Evolutionary conservation across 2,888 invertebrate genomes (phyloP).

Genomic region (Andrena chrysosceles): DNA sequence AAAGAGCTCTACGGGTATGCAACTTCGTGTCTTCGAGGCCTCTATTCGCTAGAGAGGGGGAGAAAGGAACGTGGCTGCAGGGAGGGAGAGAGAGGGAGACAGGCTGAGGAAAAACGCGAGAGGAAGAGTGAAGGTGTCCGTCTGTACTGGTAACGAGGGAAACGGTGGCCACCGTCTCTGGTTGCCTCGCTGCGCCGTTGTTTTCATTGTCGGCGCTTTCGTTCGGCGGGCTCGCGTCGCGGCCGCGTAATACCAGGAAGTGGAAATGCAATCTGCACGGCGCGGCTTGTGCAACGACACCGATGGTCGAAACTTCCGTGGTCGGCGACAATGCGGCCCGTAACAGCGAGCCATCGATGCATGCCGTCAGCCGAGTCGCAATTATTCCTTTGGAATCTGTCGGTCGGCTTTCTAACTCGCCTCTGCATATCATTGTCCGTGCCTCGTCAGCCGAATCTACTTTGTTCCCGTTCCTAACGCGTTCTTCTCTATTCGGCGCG

Average conservation of each 20-base stretch:
- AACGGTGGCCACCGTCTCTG: slow-evolving; percentile 42
- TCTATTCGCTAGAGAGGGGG: no score
- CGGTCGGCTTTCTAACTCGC: slow-evolving; percentile 23
- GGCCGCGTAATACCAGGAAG: slow-evolving; percentile 76
- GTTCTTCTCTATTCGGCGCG: not conserved
- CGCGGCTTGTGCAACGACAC: slow-evolving; percentile 68
- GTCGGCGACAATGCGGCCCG: slow-evolving; percentile 61
- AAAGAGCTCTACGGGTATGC: no score
- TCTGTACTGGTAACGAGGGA: slow-evolving; percentile 30
- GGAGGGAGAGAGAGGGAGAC: slow-evolving; percentile 6
- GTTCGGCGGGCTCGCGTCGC: slow-evolving; percentile 55
- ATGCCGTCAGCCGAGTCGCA: slow-evolving; percentile 30
- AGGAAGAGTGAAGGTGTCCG: slow-evolving; percentile 23
- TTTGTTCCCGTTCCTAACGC: not conserved
- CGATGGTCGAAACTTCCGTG: slow-evolving; percentile 57
- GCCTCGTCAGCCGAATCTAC: not conserved
- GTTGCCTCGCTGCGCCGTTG: slow-evolving; percentile 50
- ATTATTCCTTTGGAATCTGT: slow-evolving; percentile 43
- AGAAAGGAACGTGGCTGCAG: no score
- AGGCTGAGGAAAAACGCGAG: slow-evolving; percentile 24
- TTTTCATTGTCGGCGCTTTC: slow-evolving; percentile 61
- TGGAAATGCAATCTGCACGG: slow-evolving; percentile 70
- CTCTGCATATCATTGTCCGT: not conserved
- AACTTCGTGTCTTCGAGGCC: no score
- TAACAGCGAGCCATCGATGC: slow-evolving; percentile 56